Base-by-base conservation (phyloP, 2,888 invertebrate genomes). In the Pycnomerus fuliginosus region DNA sequence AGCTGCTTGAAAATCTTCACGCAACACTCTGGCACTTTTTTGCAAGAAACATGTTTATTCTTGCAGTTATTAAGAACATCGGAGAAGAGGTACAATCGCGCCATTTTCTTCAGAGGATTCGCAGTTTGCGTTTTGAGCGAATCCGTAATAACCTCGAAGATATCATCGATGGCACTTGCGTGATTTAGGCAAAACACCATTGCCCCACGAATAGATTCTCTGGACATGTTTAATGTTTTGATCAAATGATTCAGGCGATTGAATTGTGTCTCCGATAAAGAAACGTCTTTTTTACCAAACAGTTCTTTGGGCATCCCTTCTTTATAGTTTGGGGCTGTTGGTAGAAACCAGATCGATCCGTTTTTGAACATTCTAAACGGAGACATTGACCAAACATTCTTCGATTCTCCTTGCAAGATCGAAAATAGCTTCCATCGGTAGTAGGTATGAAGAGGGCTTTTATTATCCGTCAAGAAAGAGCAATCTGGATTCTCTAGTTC, bases 151-250 rank as follows among this genome's bases (percentile, higher is more conserved):
- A 94, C 90, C 52, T 88, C 87, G 31, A 92, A 85, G 47, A 96
- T 85, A 75, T 98, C 98, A 64, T 87, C 89, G 2, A 95, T 91
- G 11, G 93, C 90, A 69, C 92, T 91, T 2, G 90, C 89, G 73
- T 98, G 96, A 67, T 96, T 94, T 52, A 99, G 84, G 72, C 97
- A 98, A 81, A 96, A 99, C 36, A 95, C 86, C 97, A 98, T 99
- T 8, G 87, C 89, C 66, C 93, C 92, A 4, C 87, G 92, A 43
- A 99, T 83, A 67, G 84, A 84, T 38, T 75, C 67, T 36, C 87
- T 80, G 53, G 85, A 83, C 2, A 89, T 86, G 0, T 84, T 84
- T 64, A 98, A 77, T 48, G 83, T 83, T 15, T 92, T 82, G 52
- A 99, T 78, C 58, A 95, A 76, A 69, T 90, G 87, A 69, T 96